Base-by-base conservation (phyloP, 2,888 invertebrate genomes). In the Stenurella melanura region DNA sequence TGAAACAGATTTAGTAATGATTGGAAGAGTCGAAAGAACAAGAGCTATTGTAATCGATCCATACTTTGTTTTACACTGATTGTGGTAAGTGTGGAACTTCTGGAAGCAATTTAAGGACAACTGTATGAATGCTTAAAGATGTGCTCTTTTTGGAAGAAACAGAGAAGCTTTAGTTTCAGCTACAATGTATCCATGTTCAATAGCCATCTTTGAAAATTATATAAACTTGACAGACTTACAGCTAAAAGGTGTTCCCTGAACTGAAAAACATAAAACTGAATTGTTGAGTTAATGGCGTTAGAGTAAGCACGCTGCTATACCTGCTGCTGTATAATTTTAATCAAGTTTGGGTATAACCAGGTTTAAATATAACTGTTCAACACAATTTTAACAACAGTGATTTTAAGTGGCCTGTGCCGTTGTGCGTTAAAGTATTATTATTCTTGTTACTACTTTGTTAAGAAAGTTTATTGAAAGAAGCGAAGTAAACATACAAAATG, bases 161-260 rank as follows among this genome's bases (percentile, higher is more conserved):
- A 91, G 99, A 67, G 96, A 98, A 89, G 92, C 96, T 0, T 89
- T 97, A 0, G 93, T 98, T 38, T 93, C 95, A 0, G 97, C 97
- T 0, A 97, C 97, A 0, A 97, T 98, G 73, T 98, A 98, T 91
- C 98, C 98, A 0, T 98, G 97, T 89, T 97, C 98, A 0, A 95
- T 98, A 61, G 96, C 97, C 0, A 96, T 98, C 0, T 96, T 94
- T 88, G 92, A 95, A 21, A 94, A 96, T 87, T 96, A 96, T 87
- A 97, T 98, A 73, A 98, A 98, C 90, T 98, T 98, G 98, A 98
- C 98, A 0, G 98, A 98, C 89, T 91, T 98, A 76, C 97, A 97
- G 87, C 89, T 98, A 5, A 92, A 98, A 72, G 98, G 98, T 0
- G 97, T 99, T 0, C 99, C 98, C 88, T 92, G 98, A 60, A 98